Percentiles rank a stretch among this genome's conserved stretches.
Conservation (phyloP, 2,797 vertebrate genomes). For the Neosilurus hyrtlii region DNA sequence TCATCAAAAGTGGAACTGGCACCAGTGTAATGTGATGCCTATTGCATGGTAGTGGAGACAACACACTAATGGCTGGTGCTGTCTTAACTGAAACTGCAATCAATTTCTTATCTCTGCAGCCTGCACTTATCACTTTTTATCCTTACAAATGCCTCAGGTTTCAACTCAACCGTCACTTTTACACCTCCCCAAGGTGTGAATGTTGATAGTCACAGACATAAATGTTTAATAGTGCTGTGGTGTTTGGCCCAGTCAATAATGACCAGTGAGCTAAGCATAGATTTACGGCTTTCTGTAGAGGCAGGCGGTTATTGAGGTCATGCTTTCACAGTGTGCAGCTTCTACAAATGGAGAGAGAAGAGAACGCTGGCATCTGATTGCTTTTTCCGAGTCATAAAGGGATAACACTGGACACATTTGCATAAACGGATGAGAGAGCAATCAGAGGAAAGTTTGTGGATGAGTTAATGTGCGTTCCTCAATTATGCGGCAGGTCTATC, state of each 20-base stretch:
- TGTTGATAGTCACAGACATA: conserved; percentile 29
- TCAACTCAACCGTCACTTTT: conserved; percentile 14
- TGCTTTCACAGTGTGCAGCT: conserved; percentile 34
- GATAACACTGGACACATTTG: conserved; percentile 33
- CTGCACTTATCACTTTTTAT: conserved; percentile 6
- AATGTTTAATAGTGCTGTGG: conserved; percentile 51
- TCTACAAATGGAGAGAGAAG: not conserved
- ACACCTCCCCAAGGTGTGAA: not conserved
- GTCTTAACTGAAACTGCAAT: conserved; percentile 16
- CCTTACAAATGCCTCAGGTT: conserved; percentile 5
- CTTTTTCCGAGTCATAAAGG: conserved; percentile 45
- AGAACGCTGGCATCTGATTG: conserved; percentile 27
- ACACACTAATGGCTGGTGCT: conserved; percentile 6
- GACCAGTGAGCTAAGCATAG: conserved; percentile 32
- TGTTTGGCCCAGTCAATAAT: conserved; percentile 53
- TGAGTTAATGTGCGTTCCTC: conserved; percentile 43
- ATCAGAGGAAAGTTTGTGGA: conserved; percentile 34
- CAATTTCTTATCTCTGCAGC: conserved; percentile 12
- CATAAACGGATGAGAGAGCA: conserved; percentile 49
- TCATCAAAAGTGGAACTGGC: conserved; percentile 4
- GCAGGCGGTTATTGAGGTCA: conserved; percentile 44
- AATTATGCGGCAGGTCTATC: conserved; percentile 50
- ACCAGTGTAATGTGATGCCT: not conserved
- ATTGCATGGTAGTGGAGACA: not conserved
- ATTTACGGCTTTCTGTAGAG: conserved; percentile 41